Evolutionary conservation across 1,140 invertebrate species (phyloP).

Genomic region (Habropoda laboriosa): DNA sequence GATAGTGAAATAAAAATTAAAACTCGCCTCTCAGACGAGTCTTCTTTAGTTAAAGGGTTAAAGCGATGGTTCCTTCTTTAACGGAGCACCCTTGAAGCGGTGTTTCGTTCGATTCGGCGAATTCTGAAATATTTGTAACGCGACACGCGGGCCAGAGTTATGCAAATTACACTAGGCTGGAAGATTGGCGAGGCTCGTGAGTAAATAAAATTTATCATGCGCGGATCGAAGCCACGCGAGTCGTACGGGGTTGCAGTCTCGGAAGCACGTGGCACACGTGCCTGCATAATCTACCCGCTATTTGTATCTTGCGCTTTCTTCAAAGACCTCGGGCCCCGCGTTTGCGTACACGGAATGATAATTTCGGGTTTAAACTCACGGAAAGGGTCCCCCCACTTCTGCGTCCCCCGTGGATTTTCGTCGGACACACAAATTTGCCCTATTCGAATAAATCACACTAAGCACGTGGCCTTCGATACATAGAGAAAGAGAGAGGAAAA

Average conservation of each 20-base stretch:
- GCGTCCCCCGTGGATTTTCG: constrained; percentile 7
- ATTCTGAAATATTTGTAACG: background rate
- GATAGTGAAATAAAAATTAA: no score
- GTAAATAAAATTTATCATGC: constrained; percentile 54
- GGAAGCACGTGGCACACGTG: constrained; percentile 58
- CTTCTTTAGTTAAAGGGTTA: no score
- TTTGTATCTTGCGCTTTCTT: constrained; percentile 53
- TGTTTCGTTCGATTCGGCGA: background rate
- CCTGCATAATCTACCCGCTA: constrained; percentile 45
- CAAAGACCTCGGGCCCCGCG: constrained; percentile 31
- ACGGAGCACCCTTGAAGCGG: background rate
- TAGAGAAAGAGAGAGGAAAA: constrained; percentile 13
- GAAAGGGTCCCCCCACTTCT: background rate
- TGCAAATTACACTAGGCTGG: constrained; percentile 18
- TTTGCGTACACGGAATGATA: constrained; percentile 40
- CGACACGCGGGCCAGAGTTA: background rate
- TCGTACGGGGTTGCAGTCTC: constrained; percentile 3
- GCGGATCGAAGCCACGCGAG: constrained; percentile 17
- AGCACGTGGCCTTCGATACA: constrained; percentile 39
- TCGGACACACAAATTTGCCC: constrained; percentile 49
- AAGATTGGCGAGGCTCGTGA: background rate
- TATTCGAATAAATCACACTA: constrained; percentile 55
- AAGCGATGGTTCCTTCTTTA: no score
- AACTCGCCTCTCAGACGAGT: no score
- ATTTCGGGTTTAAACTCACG: constrained; percentile 55